phyloP scores from a whole-genome alignment of 2,797 vertebrate species.

The Taeniopygia guttata region DNA sequence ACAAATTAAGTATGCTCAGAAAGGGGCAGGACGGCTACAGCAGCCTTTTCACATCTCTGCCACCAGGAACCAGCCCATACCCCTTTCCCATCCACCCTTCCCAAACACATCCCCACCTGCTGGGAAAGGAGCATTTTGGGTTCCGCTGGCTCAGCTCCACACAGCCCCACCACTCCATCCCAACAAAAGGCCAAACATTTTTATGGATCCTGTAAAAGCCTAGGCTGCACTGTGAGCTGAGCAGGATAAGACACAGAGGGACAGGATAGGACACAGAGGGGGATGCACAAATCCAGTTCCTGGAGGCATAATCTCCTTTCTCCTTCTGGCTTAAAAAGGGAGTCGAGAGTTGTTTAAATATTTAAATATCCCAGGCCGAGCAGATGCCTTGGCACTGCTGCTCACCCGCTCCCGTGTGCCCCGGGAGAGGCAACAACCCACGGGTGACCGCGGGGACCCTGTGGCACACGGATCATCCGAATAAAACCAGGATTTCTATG shows the following conservation, averaged over 20 bases:
- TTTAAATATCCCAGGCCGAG: neutral
- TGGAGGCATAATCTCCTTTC: neutral
- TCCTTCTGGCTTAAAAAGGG: neutral
- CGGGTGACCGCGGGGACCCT: rapidly evolving
- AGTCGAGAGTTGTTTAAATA: neutral
- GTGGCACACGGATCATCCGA: rapidly evolving
- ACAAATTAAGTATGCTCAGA: neutral
- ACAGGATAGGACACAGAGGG: rapidly evolving
- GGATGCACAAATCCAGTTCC: neutral
- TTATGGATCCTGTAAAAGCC: neutral
- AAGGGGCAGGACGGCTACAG: neutral
- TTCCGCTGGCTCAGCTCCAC: neutral
- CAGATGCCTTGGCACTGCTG: rapidly evolving
- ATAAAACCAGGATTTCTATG: rapidly evolving
- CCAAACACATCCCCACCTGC: neutral
- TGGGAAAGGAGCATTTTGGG: neutral
- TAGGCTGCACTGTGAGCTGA: neutral
- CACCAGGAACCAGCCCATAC: rapidly evolving
- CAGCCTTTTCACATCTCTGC: neutral
- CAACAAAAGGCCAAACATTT: rapidly evolving
- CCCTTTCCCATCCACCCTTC: neutral
- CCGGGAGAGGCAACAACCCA: neutral
- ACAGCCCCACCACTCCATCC: neutral
- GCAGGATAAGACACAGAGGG: rapidly evolving
- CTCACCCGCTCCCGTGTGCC: neutral